Evolutionary conservation across 2,113 vertebrate species (phyloP).

Genomic region (Anhinga rufa): DNA sequence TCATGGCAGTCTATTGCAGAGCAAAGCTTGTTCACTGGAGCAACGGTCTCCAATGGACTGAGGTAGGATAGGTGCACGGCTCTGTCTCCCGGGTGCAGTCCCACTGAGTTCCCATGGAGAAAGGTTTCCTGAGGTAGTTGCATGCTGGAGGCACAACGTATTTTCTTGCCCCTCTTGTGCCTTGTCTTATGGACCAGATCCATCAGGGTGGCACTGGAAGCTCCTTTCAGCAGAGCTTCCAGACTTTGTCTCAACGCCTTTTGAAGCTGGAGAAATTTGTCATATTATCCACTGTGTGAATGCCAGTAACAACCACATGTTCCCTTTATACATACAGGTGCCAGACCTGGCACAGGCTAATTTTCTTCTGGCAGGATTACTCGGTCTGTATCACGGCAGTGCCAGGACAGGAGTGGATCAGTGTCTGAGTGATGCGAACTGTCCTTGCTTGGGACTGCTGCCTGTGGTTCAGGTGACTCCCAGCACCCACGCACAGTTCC

Average conservation of each 20-base stretch:
- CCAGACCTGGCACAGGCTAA: neutral
- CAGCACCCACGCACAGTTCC: neutral
- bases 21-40: neutral
- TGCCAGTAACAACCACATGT: neutral
- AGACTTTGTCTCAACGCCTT: neutral
- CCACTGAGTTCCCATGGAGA: neutral
- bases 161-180: neutral
- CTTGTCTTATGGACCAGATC: neutral
- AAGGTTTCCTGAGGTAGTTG: neutral
- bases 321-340: neutral
- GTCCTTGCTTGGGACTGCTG: neutral
- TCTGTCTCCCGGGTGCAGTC: neutral
- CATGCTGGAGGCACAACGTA: neutral
- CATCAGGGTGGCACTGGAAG: neutral
- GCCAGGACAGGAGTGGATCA: neutral
- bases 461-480: neutral
- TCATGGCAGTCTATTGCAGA: neutral
- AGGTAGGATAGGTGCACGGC: neutral
- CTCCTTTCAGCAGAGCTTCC: neutral
- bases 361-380: neutral
- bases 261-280: neutral
- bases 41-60: neutral
- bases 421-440: neutral
- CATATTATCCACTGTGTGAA: neutral
- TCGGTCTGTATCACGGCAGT: neutral